Evolutionary conservation across 2,888 invertebrate genomes (phyloP), one percentile per base, ranked within the genome.

Genomic region (Syrista parreyssii): DNA sequence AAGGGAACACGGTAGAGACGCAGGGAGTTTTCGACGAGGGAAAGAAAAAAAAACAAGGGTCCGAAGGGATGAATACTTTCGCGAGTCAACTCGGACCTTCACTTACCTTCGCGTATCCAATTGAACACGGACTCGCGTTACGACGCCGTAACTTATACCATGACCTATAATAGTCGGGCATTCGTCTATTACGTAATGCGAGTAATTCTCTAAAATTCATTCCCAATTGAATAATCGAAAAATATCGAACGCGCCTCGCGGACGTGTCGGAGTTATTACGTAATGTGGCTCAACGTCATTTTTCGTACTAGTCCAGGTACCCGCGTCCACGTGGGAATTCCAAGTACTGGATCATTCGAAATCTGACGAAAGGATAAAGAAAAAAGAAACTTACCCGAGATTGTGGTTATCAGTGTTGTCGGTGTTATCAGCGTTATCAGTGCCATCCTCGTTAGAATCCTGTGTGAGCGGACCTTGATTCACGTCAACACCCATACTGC

Each of bases 401-500:
- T 92, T 92, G 85, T 91, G 91, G 86, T 92, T 92, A 85, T 91
- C 91, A 73, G 92, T 91, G 84, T 92, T 92, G 81, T 91, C 91
- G 31, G 90, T 82, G 78, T 88, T 86, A 85, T 90, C 90, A 79
- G 89, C 88, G 85, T 91, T 92, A 84, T 92, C 92, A 75, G 92
- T 91, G 77, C 89, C 88, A 12, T 74, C 78, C 85, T 91, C 90
- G 75, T 89, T 86, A 75, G 92, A 89, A 82, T 92, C 92, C 82
- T 92, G 92, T 75, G 93, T 93, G 76, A 93, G 91, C 15, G 94
- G 94, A 40, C 94, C 94, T 72, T 94, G 93, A 80, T 92, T 93
- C 78, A 95, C 92, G 89, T 95, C 95, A 75, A 95, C 95, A 34
- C 95, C 95, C 95, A 95, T 95, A 83, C 94, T 94, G 81, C 94